A percentile compares a stretch with the other conserved stretches of the same genome.
phyloP scores from a whole-genome alignment of 2,113 vertebrate species.

The Tragelaphus buxtoni region DNA sequence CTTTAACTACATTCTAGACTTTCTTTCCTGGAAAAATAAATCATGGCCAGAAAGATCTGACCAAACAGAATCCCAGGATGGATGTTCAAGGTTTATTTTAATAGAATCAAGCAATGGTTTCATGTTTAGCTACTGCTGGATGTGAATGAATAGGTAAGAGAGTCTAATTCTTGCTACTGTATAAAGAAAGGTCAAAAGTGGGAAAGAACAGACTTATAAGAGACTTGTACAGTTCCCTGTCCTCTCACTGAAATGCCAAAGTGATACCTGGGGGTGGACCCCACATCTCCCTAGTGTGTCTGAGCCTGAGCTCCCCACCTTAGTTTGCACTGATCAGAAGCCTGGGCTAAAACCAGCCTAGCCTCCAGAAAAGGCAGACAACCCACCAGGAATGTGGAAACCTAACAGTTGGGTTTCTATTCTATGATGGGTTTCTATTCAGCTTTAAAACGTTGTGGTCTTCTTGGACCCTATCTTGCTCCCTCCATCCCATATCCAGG shows the following conservation, averaged over 20 bases:
- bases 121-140: neutral
- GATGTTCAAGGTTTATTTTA: neutral
- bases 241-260: neutral
- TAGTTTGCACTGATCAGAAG: neutral
- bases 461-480: neutral
- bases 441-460: neutral
- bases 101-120: neutral
- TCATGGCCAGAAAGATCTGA: neutral
- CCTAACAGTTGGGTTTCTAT: neutral
- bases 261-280: neutral
- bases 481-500: neutral
- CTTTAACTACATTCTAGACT: neutral
- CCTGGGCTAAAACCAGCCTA: neutral
- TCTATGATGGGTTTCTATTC: neutral
- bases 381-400: neutral
- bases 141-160: neutral
- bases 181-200: neutral
- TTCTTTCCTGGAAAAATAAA: constrained; percentile 6
- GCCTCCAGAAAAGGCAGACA: neutral
- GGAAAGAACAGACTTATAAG: neutral
- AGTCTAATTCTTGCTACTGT: constrained; percentile 9
- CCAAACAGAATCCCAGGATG: neutral
- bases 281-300: neutral
- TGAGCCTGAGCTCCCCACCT: neutral
- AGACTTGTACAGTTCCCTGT: neutral